These are phyloP conservation scores for Dryas iulia DNA, from an alignment of 1,140 invertebrate genomes.

Conservation along the genomic window DNA sequence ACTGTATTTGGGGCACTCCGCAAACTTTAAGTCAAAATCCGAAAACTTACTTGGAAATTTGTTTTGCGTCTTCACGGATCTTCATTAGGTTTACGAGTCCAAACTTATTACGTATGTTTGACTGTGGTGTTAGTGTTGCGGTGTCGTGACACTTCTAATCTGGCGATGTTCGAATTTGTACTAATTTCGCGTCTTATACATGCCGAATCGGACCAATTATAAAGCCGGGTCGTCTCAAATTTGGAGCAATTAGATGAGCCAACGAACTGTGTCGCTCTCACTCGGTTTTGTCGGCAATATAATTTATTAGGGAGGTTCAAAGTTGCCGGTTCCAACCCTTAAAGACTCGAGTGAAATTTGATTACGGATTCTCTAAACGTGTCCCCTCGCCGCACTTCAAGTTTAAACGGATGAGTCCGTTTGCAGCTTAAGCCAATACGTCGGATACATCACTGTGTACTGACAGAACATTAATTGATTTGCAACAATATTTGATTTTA, in stretches of 20 bases:
- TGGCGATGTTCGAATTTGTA: constrained; percentile 57
- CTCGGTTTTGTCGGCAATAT: constrained; percentile 78
- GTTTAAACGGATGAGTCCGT: constrained; percentile 61
- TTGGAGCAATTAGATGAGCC: constrained; percentile 77
- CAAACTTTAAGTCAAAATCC: constrained; percentile 56
- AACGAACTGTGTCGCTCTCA: constrained; percentile 75
- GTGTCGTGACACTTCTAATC: constrained; percentile 54
- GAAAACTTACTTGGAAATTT: constrained; percentile 60
- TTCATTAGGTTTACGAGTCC: constrained; percentile 68
- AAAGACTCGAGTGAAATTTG: constrained; percentile 77
- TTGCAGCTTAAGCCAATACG: constrained; percentile 26
- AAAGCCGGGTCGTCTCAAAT: constrained; percentile 69
- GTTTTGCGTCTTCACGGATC: constrained; percentile 64
- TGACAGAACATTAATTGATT: constrained; percentile 1
- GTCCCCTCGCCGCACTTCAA: constrained; percentile 60
- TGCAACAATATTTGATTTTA: neutral
- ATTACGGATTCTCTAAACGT: constrained; percentile 71
- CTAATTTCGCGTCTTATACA: constrained; percentile 66
- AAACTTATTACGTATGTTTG: constrained; percentile 70
- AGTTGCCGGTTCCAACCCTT: constrained; percentile 74
- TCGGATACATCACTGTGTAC: neutral
- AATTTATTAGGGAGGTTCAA: constrained; percentile 77
- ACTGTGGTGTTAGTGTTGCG: constrained; percentile 58
- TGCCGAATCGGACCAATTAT: constrained; percentile 70
- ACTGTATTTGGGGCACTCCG: constrained; percentile 56